Percentiles rank a stretch among this genome's conserved stretches.
These are phyloP conservation scores for Branchinecta lindahli DNA, from an alignment of 1,140 invertebrate species.

Conservation along the genomic window DNA sequence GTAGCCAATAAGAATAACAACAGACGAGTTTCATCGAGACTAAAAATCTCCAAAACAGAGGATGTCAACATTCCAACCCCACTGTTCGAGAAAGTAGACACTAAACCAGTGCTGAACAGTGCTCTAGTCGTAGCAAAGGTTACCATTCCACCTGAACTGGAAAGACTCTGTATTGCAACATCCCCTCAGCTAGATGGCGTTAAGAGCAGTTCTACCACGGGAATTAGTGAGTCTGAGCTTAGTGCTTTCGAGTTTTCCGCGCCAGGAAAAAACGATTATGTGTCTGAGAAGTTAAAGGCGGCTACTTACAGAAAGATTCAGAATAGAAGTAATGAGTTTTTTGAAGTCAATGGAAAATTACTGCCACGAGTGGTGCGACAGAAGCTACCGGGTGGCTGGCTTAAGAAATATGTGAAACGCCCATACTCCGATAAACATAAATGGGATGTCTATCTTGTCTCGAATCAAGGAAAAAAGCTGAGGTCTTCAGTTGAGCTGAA, in stretches of 20 bases:
- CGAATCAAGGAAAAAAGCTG: not conserved
- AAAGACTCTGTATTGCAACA: too few relatives aligned
- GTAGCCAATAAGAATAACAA: too few relatives aligned
- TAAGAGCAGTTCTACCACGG: not conserved
- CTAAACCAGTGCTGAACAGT: too few relatives aligned
- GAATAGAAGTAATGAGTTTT: not conserved
- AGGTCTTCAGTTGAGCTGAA: not conserved
- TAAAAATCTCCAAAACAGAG: too few relatives aligned
- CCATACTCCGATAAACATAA: not conserved
- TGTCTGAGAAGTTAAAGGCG: not conserved
- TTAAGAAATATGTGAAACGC: not conserved
- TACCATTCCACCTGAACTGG: too few relatives aligned
- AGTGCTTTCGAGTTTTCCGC: not conserved
- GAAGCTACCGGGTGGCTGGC: not conserved
- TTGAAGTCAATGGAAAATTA: not conserved
- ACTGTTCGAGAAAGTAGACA: too few relatives aligned
- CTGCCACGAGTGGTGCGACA: not conserved
- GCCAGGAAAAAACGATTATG: too few relatives aligned
- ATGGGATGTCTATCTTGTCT: not conserved
- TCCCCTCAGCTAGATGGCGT: too few relatives aligned
- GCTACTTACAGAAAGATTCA: not conserved
- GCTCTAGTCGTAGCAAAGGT: too few relatives aligned
- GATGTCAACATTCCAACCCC: too few relatives aligned
- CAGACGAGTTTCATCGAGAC: too few relatives aligned
- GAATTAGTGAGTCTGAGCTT: not conserved